Evolutionary conservation across 2,888 invertebrate species (phyloP).

Genomic region (Electrophaes corylata): DNA sequence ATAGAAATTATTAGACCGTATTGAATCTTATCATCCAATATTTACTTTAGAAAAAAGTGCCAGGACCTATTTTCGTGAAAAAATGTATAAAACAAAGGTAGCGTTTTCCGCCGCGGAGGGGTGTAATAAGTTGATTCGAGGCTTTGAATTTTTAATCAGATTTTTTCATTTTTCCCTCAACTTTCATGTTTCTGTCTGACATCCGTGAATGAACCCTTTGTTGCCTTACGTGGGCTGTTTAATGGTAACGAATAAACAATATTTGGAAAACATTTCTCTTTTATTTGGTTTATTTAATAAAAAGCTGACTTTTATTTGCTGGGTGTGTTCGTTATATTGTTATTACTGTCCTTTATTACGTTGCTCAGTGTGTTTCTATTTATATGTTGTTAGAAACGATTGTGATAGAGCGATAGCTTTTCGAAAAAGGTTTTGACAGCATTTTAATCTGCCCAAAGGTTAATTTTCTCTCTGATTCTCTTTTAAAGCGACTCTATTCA

Average conservation of each 20-base stretch:
- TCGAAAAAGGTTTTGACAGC: not conserved
- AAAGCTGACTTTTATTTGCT: constrained; percentile 21
- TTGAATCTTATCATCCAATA: constrained; percentile 17
- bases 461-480: not conserved
- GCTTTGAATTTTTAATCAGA: constrained; percentile 37
- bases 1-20: not conserved
- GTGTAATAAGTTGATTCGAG: constrained; percentile 37
- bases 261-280: constrained; percentile 21
- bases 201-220: constrained; percentile 33
- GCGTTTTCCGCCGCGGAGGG: constrained; percentile 27
- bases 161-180: constrained; percentile 29
- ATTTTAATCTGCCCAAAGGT: not conserved
- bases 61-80: constrained; percentile 23
- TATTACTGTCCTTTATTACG: constrained; percentile 13
- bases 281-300: constrained; percentile 26
- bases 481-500: too few species aligned
- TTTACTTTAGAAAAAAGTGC: constrained; percentile 20
- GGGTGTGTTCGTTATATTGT: constrained; percentile 15
- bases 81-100: constrained; percentile 32
- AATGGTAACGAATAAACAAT: constrained; percentile 18
- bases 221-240: constrained; percentile 18
- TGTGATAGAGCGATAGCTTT: not conserved
- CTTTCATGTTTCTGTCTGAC: constrained; percentile 34
- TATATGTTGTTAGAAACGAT: not conserved
- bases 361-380: not conserved